Percentiles rank a stretch among this genome's conserved stretches.
Evolutionary conservation across 1,140 invertebrate genomes (phyloP).

Genomic region (Bactericera cockerelli): DNA sequence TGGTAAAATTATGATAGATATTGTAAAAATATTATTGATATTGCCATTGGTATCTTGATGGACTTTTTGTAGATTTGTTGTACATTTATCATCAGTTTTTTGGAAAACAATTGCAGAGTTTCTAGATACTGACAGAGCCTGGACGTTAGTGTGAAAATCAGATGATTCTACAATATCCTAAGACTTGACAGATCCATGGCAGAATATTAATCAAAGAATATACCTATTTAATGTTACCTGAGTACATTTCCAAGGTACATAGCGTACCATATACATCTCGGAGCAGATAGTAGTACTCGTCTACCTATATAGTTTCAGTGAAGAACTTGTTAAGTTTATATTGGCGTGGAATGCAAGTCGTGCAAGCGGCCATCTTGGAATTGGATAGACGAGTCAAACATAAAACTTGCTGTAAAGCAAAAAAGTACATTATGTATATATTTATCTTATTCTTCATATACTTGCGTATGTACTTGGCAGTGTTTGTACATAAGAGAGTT

Average conservation of each 20-base stretch:
- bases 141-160: too few species aligned
- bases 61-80: too few species aligned
- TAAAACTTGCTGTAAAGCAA: constrained; percentile 1
- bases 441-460: too few species aligned
- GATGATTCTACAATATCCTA: too few species aligned
- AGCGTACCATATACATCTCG: neutral
- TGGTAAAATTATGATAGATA: too few species aligned
- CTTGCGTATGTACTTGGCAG: too few species aligned
- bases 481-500: too few species aligned
- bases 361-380: constrained; percentile 9
- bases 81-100: too few species aligned
- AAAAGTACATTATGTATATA: constrained; percentile 4
- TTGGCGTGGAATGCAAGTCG: constrained; percentile 9
- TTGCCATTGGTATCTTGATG: too few species aligned
- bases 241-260: neutral
- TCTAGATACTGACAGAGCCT: too few species aligned
- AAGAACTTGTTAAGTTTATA: constrained; percentile 8
- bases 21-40: too few species aligned
- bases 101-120: too few species aligned
- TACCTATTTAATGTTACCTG: neutral
- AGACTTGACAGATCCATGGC: neutral
- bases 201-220: constrained; percentile 4
- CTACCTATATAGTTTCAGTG: constrained; percentile 5
- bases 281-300: neutral
- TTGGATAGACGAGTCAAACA: constrained; percentile 7